Conservation (phyloP, 2,888 invertebrate species). For the Charanyca ferruginea region DNA sequence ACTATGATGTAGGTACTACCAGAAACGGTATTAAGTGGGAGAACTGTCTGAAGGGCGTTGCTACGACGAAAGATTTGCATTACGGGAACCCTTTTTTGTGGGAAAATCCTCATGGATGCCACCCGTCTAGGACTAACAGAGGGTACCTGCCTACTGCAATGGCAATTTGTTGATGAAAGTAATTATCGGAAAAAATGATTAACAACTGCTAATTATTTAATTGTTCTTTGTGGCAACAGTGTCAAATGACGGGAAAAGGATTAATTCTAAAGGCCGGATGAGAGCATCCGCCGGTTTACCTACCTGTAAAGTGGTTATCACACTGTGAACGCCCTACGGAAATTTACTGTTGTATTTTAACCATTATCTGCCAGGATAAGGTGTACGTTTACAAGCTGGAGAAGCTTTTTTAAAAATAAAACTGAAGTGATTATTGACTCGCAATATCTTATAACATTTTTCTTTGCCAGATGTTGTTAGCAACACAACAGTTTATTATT, state of each 20-base stretch:
- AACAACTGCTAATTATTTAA: background rate
- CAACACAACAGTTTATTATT: too few species aligned
- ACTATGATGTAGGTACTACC: conserved; percentile 1
- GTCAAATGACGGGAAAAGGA: background rate
- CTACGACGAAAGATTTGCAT: conserved; percentile 9
- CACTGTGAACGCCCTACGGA: background rate
- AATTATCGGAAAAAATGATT: conserved; percentile 8
- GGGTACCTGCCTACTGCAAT: background rate
- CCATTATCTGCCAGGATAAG: background rate
- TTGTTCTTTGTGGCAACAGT: background rate
- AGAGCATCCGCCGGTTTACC: conserved; percentile 15
- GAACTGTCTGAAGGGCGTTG: conserved; percentile 14
- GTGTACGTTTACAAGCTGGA: background rate
- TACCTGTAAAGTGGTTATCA: conserved; percentile 5
- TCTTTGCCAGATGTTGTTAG: background rate
- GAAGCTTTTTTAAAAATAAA: background rate
- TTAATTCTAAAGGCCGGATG: conserved; percentile 9
- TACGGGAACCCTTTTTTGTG: background rate
- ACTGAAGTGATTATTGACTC: background rate
- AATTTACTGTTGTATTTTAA: background rate
- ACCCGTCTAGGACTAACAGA: background rate
- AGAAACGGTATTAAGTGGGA: background rate
- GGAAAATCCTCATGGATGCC: background rate
- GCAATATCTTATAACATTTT: background rate
- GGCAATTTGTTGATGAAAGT: background rate